Base-by-base conservation (phyloP, 2,797 vertebrate species). In the Myiotriccus ornatus region DNA sequence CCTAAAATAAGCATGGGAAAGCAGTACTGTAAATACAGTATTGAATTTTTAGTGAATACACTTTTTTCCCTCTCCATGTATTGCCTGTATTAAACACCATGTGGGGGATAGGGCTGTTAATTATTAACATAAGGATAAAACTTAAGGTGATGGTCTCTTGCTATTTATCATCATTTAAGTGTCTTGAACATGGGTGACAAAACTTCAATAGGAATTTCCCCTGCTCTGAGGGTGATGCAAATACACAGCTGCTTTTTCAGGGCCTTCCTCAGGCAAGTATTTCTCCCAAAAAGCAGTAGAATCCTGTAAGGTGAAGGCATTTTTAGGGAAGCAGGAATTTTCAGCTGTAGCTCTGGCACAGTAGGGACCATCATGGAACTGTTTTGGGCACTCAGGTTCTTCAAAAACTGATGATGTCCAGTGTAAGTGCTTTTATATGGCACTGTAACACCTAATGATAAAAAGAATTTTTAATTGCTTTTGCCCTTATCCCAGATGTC, bases 1-100 rank as follows among this genome's bases (percentile, higher is more conserved):
- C 74, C 93, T 93, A 94, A 97, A 98, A 97, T 96, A 96, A 97
- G 96, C 97, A 96, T 98, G 97, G 97, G 98, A 98, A 98, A 97
- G 93, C 93, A 95, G 75, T 73, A 90, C 65, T 95, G 96, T 96
- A 97, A 97, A 96, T 96, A 96, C 79, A 94, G 87, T 80, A 95
- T 96, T 91, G 81, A 92, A 96, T 83, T 94, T 95, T 94, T 97
- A 89, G 64, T 2, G 2, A 84, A 63, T 67, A 53, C 65, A 85
- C 17, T 87, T 87, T 47, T 83, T 85, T 15, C 21, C 59, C 21
- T n/a, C 35, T 89, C 65, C 17, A 30, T 15, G n/a, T 39, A 77
- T 70, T 87, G 52, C 43, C 63, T 73, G 11, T 65, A 65, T 83
- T 85, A 91, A 89, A 78, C 47, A 80, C 15, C 1, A 0, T 23